These are phyloP conservation scores for Zaprionus nigranus DNA, from an alignment of 1,140 invertebrate species.

Conservation along the genomic window DNA sequence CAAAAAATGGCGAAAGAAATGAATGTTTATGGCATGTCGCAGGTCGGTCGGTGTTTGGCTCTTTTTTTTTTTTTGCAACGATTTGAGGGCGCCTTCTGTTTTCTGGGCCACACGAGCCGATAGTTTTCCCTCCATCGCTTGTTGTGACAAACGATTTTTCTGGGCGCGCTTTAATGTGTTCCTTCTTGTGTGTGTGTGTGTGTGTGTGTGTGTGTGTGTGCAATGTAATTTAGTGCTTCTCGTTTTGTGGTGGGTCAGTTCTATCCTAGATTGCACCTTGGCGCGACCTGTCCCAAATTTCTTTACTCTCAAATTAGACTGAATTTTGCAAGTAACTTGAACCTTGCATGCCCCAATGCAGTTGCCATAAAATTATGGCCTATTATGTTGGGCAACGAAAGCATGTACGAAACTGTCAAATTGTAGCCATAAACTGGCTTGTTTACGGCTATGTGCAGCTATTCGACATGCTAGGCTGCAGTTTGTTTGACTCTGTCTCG, in stretches of 20 bases:
- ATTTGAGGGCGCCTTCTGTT: slow-evolving; percentile 59
- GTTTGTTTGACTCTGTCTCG: neutral
- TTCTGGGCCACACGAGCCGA: slow-evolving; percentile 73
- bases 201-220: slow-evolving; percentile 26
- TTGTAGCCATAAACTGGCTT: slow-evolving; percentile 29
- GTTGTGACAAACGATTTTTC: slow-evolving; percentile 71
- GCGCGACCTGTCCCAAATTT: slow-evolving; percentile 60
- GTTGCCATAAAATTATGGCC: slow-evolving; percentile 51
- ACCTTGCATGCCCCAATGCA: slow-evolving; percentile 59
- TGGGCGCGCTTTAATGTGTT: slow-evolving; percentile 47
- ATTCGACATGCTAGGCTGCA: slow-evolving; percentile 1
- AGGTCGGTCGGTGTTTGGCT: slow-evolving; percentile 34
- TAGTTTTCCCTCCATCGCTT: slow-evolving; percentile 48
- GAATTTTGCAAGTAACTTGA: slow-evolving; percentile 41
- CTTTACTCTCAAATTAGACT: slow-evolving; percentile 3
- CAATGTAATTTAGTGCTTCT: slow-evolving; percentile 64
- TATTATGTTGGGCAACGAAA: slow-evolving; percentile 39
- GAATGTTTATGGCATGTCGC: slow-evolving; percentile 71
- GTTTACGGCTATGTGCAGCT: slow-evolving; percentile 6
- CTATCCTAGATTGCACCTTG: neutral
- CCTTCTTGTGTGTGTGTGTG: neutral
- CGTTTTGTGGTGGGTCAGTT: slow-evolving; percentile 51
- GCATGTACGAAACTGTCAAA: slow-evolving; percentile 34
- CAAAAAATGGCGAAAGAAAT: slow-evolving; percentile 1
- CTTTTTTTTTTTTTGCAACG: slow-evolving; percentile 59